Conservation (phyloP, 2,888 invertebrate genomes). For the Penaeus monodon region DNA sequence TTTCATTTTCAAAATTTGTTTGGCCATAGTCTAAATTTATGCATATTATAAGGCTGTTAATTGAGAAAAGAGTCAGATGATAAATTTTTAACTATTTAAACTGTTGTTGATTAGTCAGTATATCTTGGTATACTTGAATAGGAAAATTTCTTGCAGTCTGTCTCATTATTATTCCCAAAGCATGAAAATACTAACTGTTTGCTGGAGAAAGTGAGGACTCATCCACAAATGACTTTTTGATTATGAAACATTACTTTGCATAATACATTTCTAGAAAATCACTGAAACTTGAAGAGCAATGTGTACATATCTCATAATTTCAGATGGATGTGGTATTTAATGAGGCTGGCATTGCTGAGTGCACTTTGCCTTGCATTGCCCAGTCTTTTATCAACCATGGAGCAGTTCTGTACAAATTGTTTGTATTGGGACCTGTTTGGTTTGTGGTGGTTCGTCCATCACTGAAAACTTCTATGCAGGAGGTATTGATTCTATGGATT, state of each 20-base stretch:
- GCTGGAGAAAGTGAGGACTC: too few species aligned
- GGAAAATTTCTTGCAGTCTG: too few species aligned
- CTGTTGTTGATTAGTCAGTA: too few species aligned
- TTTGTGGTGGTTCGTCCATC: conserved; percentile 86
- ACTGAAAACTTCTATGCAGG: conserved; percentile 85
- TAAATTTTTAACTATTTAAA: too few species aligned
- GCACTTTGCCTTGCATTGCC: conserved; percentile 87
- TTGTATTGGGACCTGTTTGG: conserved; percentile 81
- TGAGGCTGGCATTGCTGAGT: conserved; percentile 80
- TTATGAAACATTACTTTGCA: background rate
- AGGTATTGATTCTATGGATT: conserved; percentile 70
- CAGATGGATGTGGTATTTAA: conserved; percentile 89
- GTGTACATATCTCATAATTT: conserved; percentile 22
- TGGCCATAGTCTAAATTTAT: too few species aligned
- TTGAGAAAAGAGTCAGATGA: too few species aligned
- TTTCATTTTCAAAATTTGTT: too few species aligned
- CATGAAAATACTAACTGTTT: too few species aligned
- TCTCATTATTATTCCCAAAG: too few species aligned
- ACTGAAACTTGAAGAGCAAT: conserved; percentile 23
- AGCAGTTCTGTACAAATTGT: conserved; percentile 88
- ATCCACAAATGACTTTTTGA: background rate
- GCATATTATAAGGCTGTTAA: too few species aligned
- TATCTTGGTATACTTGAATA: too few species aligned
- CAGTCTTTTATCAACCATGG: conserved; percentile 91
- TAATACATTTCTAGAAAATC: background rate